Conservation (phyloP, 2,888 invertebrate species). For the Xestia ashworthii region DNA sequence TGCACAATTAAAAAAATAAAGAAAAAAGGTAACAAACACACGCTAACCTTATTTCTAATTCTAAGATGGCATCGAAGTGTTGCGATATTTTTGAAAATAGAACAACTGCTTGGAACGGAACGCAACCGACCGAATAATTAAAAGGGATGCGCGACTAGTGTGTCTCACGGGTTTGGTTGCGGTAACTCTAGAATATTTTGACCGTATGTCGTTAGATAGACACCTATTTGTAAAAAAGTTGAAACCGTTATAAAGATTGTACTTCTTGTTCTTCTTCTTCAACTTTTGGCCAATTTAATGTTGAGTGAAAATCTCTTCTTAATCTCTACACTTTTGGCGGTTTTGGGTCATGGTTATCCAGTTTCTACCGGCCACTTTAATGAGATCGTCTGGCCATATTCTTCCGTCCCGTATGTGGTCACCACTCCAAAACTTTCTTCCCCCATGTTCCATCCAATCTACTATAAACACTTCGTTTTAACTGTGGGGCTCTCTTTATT, state of each 20-base stretch:
- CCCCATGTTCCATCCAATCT: too few species aligned
- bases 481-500: neutral
- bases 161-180: conserved; percentile 41
- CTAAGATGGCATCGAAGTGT: conserved; percentile 76
- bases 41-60: conserved; percentile 67
- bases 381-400: too few species aligned
- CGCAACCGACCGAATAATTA: conserved; percentile 77
- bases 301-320: too few species aligned
- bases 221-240: neutral
- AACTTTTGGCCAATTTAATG: too few species aligned
- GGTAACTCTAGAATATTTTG: conserved; percentile 31
- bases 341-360: too few species aligned
- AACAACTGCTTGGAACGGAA: conserved; percentile 70
- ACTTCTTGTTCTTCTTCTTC: too few species aligned
- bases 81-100: conserved; percentile 77
- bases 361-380: too few species aligned
- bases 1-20: conserved; percentile 72
- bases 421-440: too few species aligned
- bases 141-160: conserved; percentile 68
- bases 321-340: too few species aligned
- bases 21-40: conserved; percentile 62
- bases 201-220: neutral
- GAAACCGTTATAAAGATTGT: neutral
- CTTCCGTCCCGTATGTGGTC: too few species aligned
- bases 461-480: neutral